Evolutionary conservation across 2,113 vertebrate genomes (phyloP).

Genomic region (Pagrus major): DNA sequence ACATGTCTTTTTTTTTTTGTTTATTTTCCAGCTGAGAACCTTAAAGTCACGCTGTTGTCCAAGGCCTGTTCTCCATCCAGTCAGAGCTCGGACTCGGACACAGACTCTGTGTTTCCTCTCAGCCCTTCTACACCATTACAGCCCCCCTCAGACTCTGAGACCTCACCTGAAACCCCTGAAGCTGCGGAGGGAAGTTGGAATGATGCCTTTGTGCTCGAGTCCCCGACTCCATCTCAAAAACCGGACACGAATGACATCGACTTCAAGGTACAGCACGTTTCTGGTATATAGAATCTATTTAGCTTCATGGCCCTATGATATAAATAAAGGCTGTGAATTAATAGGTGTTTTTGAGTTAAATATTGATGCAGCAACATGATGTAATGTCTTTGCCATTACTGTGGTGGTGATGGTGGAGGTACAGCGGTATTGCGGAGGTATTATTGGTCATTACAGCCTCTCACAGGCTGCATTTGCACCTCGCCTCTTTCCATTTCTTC

Average conservation of each 20-base stretch:
- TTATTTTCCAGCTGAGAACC: slow-evolving; percentile 69
- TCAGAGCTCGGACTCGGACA: slow-evolving; percentile 27
- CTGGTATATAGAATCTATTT: neutral
- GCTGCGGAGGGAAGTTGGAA: slow-evolving; percentile 42
- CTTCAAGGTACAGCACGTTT: slow-evolving; percentile 66
- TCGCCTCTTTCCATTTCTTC: slow-evolving; percentile 26
- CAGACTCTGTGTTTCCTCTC: slow-evolving; percentile 50
- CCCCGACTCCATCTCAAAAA: slow-evolving; percentile 23
- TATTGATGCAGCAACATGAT: slow-evolving; percentile 43
- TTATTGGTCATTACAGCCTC: slow-evolving; percentile 8
- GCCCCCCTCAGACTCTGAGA: slow-evolving; percentile 13
- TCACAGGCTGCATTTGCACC: neutral
- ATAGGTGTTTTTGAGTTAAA: slow-evolving; percentile 31
- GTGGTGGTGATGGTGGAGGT: slow-evolving; percentile 13
- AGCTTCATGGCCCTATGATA: neutral
- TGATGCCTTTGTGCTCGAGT: slow-evolving; percentile 12
- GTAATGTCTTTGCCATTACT: neutral
- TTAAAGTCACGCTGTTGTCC: slow-evolving; percentile 68
- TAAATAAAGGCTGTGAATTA: slow-evolving; percentile 6
- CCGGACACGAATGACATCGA: slow-evolving; percentile 31
- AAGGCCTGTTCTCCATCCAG: slow-evolving; percentile 27
- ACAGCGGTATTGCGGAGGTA: neutral
- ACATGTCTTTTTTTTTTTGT: neutral
- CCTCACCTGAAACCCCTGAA: slow-evolving; percentile 30
- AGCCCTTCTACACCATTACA: slow-evolving; percentile 18